A percentile compares a stretch with the other conserved stretches of the same genome.
phyloP scores from a whole-genome alignment of 92 coral and sea anemone genomes.

The Pocillopora meandrina region DNA sequence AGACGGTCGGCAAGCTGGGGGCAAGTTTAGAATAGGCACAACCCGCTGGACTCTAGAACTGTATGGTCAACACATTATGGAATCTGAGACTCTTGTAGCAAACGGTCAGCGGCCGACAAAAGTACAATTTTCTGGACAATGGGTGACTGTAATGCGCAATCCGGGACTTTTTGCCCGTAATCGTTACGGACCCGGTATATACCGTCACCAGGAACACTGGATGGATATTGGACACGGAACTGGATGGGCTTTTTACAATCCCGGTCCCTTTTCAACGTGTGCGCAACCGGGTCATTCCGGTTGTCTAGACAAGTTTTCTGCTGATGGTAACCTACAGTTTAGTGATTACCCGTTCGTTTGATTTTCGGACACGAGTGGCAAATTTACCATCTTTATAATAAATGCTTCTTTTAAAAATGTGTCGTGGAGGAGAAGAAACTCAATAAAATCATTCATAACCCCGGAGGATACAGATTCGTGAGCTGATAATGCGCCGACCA shows the following conservation, averaged over 20 bases:
- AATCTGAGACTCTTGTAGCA: slow-evolving; percentile 87
- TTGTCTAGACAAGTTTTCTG: slow-evolving; percentile 88
- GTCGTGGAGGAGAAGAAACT: not conserved
- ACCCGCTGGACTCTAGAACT: slow-evolving; percentile 88
- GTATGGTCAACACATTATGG: slow-evolving; percentile 98
- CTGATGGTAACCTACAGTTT: slow-evolving; percentile 93
- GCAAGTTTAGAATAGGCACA: slow-evolving; percentile 78
- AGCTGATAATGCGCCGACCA: no score
- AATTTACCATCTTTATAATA: not conserved
- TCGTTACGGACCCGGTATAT: slow-evolving; percentile 88
- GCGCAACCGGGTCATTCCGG: slow-evolving; percentile 86
- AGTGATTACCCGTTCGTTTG: slow-evolving; percentile 54
- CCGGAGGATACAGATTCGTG: no score
- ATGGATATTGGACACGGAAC: slow-evolving; percentile 81
- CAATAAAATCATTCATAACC: no score
- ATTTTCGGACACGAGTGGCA: not conserved
- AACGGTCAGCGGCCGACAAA: slow-evolving; percentile 93
- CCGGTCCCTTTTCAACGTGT: slow-evolving; percentile 72
- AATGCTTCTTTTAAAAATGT: not conserved
- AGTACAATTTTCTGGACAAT: slow-evolving; percentile 85
- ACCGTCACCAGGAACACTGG: slow-evolving; percentile 96
- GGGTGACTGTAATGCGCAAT: slow-evolving; percentile 96
- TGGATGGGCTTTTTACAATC: slow-evolving; percentile 91
- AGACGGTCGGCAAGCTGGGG: slow-evolving; percentile 97
- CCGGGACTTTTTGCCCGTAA: slow-evolving; percentile 98